These are phyloP conservation scores for Cryptosula pallasiana DNA, from an alignment of 2,888 invertebrate species.

Conservation along the genomic window DNA sequence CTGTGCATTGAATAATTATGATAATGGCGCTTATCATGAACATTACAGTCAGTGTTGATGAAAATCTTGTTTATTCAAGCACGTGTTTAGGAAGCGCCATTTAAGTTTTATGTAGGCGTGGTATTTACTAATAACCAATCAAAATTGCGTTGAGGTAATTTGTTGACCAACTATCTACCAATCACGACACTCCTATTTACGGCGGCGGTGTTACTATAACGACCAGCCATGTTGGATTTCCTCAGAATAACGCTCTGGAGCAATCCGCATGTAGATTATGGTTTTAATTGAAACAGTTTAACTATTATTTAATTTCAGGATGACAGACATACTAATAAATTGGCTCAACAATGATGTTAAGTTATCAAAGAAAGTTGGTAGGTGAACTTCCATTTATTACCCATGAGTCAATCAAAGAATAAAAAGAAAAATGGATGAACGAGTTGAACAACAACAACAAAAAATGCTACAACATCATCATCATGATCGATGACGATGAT, in stretches of 20 bases:
- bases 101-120: slow-evolving; percentile 26
- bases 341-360: slow-evolving; percentile 52
- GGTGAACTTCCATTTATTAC: slow-evolving; percentile 27
- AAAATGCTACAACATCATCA: no score
- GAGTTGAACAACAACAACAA: no score
- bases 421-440: no score
- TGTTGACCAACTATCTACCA: background rate
- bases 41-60: no score
- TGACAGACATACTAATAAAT: slow-evolving; percentile 51
- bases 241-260: background rate
- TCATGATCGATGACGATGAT: no score
- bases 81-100: background rate
- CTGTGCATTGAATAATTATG: no score
- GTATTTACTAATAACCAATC: background rate
- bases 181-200: slow-evolving; percentile 27
- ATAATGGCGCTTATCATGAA: no score
- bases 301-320: no score
- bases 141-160: background rate
- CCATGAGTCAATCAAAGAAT: no score
- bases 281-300: no score
- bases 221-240: background rate
- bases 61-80: background rate
- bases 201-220: background rate
- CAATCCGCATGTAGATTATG: no score
- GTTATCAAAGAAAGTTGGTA: slow-evolving; percentile 44